These are phyloP conservation scores for Psittacara wagleri DNA, from an alignment of 2,113 vertebrate genomes.

Conservation along the genomic window DNA sequence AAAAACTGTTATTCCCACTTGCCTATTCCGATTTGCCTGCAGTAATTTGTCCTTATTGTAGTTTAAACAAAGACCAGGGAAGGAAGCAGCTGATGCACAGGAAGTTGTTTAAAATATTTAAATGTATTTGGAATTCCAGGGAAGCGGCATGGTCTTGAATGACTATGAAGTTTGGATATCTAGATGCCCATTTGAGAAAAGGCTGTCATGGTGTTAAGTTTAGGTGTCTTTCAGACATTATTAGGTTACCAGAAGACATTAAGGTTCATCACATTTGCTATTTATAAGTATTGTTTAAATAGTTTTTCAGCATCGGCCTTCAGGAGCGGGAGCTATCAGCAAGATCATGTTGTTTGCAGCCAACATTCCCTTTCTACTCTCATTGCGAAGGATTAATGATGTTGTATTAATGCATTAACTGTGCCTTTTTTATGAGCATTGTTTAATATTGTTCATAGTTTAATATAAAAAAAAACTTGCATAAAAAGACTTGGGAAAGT, in stretches of 20 bases:
- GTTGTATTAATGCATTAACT: not conserved
- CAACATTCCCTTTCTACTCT: not conserved
- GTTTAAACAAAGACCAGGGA: not conserved
- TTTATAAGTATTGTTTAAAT: not conserved
- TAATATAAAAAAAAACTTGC: not conserved
- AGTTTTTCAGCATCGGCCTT: not conserved
- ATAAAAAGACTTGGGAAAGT: not conserved
- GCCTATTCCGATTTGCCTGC: not conserved
- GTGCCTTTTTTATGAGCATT: not conserved
- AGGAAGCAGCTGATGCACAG: not conserved
- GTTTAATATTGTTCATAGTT: not conserved
- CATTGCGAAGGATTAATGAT: not conserved
- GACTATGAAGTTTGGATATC: not conserved
- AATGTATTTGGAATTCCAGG: not conserved
- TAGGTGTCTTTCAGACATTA: not conserved
- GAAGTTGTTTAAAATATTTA: not conserved
- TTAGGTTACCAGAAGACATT: not conserved
- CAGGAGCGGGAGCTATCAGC: not conserved
- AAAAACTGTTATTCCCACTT: not conserved
- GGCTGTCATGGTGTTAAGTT: not conserved
- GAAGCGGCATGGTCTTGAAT: not conserved
- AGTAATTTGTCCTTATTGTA: not conserved
- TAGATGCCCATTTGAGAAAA: not conserved
- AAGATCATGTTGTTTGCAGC: not conserved
- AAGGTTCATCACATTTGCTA: not conserved